phyloP scores from a whole-genome alignment of 2,888 invertebrate genomes.

The Hesperia comma region DNA sequence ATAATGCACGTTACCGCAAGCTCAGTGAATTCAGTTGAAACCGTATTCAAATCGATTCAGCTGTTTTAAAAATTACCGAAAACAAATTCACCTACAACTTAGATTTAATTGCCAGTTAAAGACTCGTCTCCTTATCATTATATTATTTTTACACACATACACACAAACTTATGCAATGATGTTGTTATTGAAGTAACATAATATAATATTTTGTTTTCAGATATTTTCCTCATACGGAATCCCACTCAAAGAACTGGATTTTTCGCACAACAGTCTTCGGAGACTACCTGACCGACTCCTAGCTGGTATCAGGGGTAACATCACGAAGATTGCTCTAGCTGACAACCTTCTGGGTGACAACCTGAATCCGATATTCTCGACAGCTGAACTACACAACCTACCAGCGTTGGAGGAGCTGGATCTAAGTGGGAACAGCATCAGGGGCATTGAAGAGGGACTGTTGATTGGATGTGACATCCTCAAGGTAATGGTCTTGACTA shows the following conservation, averaged over 20 bases:
- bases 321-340: slow-evolving; percentile 88
- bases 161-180: too few relatives aligned
- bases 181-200: too few relatives aligned
- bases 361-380: slow-evolving; percentile 95
- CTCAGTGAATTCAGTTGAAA: too few relatives aligned
- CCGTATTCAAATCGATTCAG: too few relatives aligned
- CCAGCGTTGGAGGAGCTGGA: slow-evolving; percentile 89
- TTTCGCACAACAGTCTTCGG: slow-evolving; percentile 92
- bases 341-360: slow-evolving; percentile 95
- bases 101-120: too few relatives aligned
- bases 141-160: too few relatives aligned
- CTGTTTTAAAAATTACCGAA: too few relatives aligned
- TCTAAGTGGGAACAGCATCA: slow-evolving; percentile 91
- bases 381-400: slow-evolving; percentile 91
- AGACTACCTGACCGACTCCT: slow-evolving; percentile 91
- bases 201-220: too few relatives aligned
- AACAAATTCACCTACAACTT: too few relatives aligned
- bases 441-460: slow-evolving; percentile 93
- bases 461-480: slow-evolving; percentile 92
- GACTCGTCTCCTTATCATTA: too few relatives aligned
- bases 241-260: slow-evolving; percentile 90
- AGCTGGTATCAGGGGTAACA: slow-evolving; percentile 85
- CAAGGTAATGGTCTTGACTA: slow-evolving; percentile 73
- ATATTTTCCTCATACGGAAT: slow-evolving; percentile 88
- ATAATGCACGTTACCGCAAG: too few relatives aligned